Base-by-base conservation (phyloP, 2,113 vertebrate species). In the Hippocampus barbouri region DNA sequence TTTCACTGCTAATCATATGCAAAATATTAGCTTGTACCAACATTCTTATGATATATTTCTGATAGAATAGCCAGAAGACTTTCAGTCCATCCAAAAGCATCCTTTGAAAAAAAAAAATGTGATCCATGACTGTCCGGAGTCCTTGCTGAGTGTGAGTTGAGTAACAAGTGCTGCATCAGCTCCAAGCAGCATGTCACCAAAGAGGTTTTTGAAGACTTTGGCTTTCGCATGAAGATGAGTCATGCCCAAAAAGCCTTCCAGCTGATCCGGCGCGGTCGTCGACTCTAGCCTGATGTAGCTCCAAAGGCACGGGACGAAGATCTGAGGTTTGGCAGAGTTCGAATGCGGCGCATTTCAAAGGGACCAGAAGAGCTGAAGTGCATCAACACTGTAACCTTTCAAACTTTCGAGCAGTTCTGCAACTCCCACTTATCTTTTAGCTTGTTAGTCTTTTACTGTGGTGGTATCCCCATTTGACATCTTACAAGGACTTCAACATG, bases 141-240 rank as follows among this genome's bases (percentile, higher is more conserved):
- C 43, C 40, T 43, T 65, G 40, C 62, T 43, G 62, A 43, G 40
- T 65, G 62, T 16, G 62, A 65, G 62, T 23, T 65, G 40, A 43
- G 62, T 43, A 23, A 65, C 20, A 65, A 43, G 62, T 65, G 40
- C 62, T 43, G 40, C 38, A 41, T 65, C 62, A 65, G 40, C 62
- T 65, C 41, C 62, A 65, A 43, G 62, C 62, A 65, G 8, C 56
- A 27, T 59, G 56, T 59, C 56, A 59, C 56, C 56, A 59, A 59
- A 59, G 23, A 59, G 25, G 56, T 59, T 59, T 59, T 59, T 59
- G 56, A 59, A 59, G 25, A 59, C 23, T 59, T 56, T 56, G 53
- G 53, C n/a, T 56, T 59, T 59, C 56, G 12, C 40, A 40, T 38
- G 9, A 40, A 63, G 34, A 21, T 38, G 61, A 41, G 20, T 65